phyloP scores from a whole-genome alignment of 1,140 invertebrate genomes.

The Cherax quadricarinatus region DNA sequence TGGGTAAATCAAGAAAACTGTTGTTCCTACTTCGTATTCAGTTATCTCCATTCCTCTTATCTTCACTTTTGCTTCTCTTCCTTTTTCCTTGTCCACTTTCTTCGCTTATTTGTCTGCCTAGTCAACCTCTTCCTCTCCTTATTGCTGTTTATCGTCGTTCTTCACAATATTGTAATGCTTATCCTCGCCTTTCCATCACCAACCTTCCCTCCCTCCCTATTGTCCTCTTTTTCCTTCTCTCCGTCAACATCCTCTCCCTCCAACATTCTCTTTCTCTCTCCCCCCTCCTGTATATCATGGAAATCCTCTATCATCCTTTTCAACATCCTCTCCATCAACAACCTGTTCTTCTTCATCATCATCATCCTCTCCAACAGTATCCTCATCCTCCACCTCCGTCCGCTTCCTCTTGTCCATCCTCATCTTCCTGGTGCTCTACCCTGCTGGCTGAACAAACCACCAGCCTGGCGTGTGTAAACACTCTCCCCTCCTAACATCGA shows the following conservation, averaged over 20 bases:
- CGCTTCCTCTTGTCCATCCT: background rate
- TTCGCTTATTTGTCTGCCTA: background rate
- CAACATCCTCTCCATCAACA: background rate
- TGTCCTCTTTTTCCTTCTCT: constrained; percentile 2
- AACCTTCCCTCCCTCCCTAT: background rate
- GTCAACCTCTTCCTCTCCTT: background rate
- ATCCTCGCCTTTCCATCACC: background rate
- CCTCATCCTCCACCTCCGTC: too few species aligned
- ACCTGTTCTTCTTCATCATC: too few species aligned
- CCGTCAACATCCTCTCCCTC: background rate
- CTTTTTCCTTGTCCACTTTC: background rate
- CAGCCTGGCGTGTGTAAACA: background rate
- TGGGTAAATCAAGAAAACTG: too few species aligned
- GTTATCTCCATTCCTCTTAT: too few species aligned
- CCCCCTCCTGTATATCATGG: background rate
- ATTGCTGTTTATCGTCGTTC: background rate
- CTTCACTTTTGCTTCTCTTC: background rate
- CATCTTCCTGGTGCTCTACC: background rate
- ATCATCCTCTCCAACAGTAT: too few species aligned
- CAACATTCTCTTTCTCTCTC: background rate
- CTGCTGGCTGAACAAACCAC: background rate
- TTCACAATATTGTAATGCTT: background rate
- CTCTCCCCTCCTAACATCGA: background rate
- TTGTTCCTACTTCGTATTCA: too few species aligned
- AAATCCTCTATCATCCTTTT: too few species aligned